Percentiles rank a stretch among this genome's conserved stretches.
phyloP scores from a whole-genome alignment of 2,888 invertebrate species.

The Clepsis dumicolana region DNA sequence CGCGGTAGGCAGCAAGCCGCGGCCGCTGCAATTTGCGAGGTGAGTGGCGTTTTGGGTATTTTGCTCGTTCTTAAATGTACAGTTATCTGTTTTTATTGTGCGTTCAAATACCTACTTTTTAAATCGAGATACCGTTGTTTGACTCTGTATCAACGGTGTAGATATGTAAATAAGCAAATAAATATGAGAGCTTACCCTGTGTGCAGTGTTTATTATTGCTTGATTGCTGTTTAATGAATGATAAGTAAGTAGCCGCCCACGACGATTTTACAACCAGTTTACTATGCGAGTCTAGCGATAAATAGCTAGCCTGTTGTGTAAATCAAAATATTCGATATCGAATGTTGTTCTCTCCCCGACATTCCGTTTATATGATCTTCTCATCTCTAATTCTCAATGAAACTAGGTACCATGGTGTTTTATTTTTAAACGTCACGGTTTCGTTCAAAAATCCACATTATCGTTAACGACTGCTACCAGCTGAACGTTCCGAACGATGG shows the following conservation, averaged over 20 bases:
- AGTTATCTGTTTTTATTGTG: constrained; percentile 63
- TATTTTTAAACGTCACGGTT: constrained; percentile 40
- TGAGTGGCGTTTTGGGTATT: constrained; percentile 73
- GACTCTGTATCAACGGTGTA: constrained; percentile 49
- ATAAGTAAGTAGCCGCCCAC: constrained; percentile 22
- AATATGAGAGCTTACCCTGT: constrained; percentile 30
- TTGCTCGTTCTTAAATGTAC: constrained; percentile 72
- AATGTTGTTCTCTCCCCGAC: background rate
- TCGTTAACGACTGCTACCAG: constrained; percentile 58
- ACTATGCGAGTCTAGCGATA: background rate
- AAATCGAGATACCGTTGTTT: constrained; percentile 53
- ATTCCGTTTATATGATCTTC: constrained; percentile 8
- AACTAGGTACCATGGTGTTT: constrained; percentile 21
- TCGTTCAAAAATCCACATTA: constrained; percentile 53
- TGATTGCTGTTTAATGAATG: constrained; percentile 8
- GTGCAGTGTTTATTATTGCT: constrained; percentile 30
- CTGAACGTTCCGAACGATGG: constrained; percentile 57
- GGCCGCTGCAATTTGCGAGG: constrained; percentile 77
- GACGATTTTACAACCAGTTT: constrained; percentile 20
- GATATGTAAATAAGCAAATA: constrained; percentile 47
- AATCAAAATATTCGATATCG: background rate
- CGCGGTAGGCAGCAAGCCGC: constrained; percentile 76
- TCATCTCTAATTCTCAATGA: constrained; percentile 27
- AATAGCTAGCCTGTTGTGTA: background rate
- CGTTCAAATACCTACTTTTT: constrained; percentile 50